phyloP scores from a whole-genome alignment of 30 jellyfish, hydroid and myxozoan species.

The Turritopsis rubra region DNA sequence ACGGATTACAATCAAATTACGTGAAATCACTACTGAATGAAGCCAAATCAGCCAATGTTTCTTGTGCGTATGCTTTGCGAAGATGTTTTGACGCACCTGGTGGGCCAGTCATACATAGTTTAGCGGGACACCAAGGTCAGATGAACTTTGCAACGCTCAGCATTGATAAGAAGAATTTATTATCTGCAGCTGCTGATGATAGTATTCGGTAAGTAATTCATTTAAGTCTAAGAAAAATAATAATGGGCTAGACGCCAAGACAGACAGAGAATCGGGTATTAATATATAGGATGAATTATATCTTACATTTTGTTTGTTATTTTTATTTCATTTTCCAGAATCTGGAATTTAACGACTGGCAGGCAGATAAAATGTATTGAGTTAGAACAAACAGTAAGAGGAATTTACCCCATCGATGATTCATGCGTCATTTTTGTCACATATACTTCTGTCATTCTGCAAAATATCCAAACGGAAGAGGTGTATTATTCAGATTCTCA shows the following conservation, averaged over 20 bases:
- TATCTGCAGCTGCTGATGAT: conserved; percentile 55
- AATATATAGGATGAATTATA: too few relatives aligned
- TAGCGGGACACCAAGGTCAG: conserved; percentile 59
- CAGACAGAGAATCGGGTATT: too few relatives aligned
- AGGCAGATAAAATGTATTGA: conserved; percentile 42
- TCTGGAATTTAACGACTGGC: conserved; percentile 66
- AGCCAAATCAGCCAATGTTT: conserved; percentile 39
- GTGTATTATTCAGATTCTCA: conserved; percentile 23
- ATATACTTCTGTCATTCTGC: conserved; percentile 24
- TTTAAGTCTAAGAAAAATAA: too few relatives aligned
- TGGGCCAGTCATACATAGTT: conserved; percentile 56
- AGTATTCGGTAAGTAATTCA: conserved; percentile 33
- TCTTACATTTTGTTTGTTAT: background rate
- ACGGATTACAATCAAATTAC: conserved; percentile 10
- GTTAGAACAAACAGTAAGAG: conserved; percentile 6
- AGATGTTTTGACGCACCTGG: conserved; percentile 78
- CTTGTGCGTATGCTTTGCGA: conserved; percentile 51
- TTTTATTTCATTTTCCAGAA: conserved; percentile 23
- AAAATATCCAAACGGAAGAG: conserved; percentile 68
- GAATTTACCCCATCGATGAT: conserved; percentile 33
- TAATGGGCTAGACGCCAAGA: too few relatives aligned
- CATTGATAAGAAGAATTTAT: conserved; percentile 32
- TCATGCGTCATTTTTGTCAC: conserved; percentile 40
- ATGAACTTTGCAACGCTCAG: conserved; percentile 41
- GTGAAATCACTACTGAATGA: conserved; percentile 37